These are phyloP conservation scores for Bombus pascuorum DNA, from an alignment of 1,140 invertebrate species.

Conservation along the genomic window DNA sequence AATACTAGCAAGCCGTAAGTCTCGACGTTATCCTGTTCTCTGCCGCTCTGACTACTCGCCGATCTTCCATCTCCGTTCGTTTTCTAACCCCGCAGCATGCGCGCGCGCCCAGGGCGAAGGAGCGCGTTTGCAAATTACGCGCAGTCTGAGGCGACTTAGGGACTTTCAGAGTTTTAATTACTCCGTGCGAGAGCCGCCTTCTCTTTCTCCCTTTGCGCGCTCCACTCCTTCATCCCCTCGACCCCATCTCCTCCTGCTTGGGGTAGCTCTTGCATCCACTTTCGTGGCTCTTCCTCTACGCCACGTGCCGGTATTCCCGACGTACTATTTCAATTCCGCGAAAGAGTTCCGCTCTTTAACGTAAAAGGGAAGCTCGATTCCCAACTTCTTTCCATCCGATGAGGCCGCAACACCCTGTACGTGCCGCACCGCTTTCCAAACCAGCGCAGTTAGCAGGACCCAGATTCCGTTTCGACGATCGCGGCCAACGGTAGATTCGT, in stretches of 20 bases:
- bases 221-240: not conserved
- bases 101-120: slow-evolving; percentile 44
- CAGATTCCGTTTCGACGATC: slow-evolving; percentile 35
- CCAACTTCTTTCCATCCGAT: not conserved
- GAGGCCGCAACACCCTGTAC: not conserved
- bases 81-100: not conserved
- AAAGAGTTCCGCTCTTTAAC: slow-evolving; percentile 64
- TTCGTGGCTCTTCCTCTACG: slow-evolving; percentile 21
- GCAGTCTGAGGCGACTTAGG: slow-evolving; percentile 66
- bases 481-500: slow-evolving; percentile 3
- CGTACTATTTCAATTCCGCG: slow-evolving; percentile 72
- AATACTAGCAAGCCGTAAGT: no score
- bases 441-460: slow-evolving; percentile 22
- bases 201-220: slow-evolving; percentile 50
- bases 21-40: slow-evolving; percentile 40
- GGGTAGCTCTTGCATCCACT: slow-evolving; percentile 23
- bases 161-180: slow-evolving; percentile 77
- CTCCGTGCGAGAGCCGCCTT: slow-evolving; percentile 54
- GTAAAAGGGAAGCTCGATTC: slow-evolving; percentile 56
- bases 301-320: not conserved
- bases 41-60: no score
- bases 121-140: slow-evolving; percentile 75
- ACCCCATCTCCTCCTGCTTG: not conserved
- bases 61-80: slow-evolving; percentile 1
- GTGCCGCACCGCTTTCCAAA: not conserved